Evolutionary conservation across 1,140 invertebrate species (phyloP).

Genomic region (Camponotus floridanus): DNA sequence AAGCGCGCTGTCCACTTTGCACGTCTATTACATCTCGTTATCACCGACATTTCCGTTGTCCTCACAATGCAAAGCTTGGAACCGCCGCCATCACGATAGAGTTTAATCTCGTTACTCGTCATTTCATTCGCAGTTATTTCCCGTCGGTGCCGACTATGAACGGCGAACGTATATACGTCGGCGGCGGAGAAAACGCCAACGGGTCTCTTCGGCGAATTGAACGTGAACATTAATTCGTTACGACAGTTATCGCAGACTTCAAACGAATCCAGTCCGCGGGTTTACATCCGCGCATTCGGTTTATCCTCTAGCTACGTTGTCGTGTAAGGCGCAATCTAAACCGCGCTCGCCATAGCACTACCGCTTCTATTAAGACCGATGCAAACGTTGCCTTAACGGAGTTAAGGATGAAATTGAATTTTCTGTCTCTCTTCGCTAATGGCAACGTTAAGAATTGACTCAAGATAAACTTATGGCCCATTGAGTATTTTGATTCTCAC

Average conservation of each 20-base stretch:
- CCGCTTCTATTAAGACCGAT: constrained; percentile 65
- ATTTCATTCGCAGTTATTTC: constrained; percentile 36
- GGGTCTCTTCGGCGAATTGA: constrained; percentile 27
- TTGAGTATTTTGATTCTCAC: not conserved
- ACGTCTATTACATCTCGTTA: constrained; percentile 25
- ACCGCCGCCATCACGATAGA: constrained; percentile 18
- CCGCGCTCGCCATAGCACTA: constrained; percentile 23
- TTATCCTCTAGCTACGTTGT: not conserved
- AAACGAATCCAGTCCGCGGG: constrained; percentile 40
- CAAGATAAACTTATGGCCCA: constrained; percentile 1
- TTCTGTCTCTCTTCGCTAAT: constrained; percentile 51
- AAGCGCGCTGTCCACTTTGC: constrained; percentile 8
- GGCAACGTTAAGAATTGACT: constrained; percentile 24
- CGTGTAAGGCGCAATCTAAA: constrained; percentile 44
- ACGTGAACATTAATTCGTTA: constrained; percentile 58
- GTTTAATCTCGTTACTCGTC: constrained; percentile 51
- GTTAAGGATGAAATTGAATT: constrained; percentile 71
- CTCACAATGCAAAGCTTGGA: not conserved
- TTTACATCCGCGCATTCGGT: constrained; percentile 24
- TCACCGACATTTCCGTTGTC: not conserved
- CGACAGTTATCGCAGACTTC: constrained; percentile 38
- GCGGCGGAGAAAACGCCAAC: not conserved
- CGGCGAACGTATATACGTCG: constrained; percentile 14
- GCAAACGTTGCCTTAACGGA: constrained; percentile 58
- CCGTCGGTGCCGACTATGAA: constrained; percentile 20